These are phyloP conservation scores for Patella pellucida DNA, from an alignment of 2,888 invertebrate genomes.

Conservation along the genomic window DNA sequence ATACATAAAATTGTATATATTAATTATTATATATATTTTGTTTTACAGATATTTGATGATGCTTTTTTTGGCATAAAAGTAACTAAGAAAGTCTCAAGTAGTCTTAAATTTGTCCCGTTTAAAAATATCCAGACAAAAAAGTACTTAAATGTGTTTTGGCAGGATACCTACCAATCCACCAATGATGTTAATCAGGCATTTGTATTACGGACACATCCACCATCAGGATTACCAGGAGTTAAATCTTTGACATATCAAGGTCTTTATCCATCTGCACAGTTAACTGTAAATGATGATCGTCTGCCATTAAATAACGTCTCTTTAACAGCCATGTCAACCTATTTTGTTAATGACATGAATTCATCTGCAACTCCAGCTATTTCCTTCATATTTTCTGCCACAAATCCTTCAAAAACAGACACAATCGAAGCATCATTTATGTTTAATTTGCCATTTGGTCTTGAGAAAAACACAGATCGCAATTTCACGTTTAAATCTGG, in stretches of 20 bases:
- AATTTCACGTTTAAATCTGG: background rate
- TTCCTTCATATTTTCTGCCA: background rate
- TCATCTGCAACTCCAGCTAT: background rate
- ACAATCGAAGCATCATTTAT: background rate
- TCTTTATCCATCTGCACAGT: background rate
- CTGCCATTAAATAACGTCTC: background rate
- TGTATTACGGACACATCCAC: background rate
- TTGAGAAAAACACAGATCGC: background rate
- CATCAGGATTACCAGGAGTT: background rate
- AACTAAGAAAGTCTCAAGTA: background rate
- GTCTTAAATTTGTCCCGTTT: background rate
- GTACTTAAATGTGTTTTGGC: background rate
- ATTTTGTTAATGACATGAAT: slow-evolving; percentile 1
- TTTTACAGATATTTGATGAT: background rate
- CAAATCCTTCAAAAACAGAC: background rate
- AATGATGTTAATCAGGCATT: background rate
- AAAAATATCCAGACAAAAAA: background rate
- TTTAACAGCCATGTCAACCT: background rate
- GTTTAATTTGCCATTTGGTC: background rate
- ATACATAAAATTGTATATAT: too few relatives aligned
- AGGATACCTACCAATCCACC: background rate
- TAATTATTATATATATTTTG: too few relatives aligned
- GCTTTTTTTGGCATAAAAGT: background rate
- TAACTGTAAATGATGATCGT: background rate
- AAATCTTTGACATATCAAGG: background rate